Evolutionary conservation across 1,140 invertebrate genomes (phyloP).

Genomic region (Rhagoletis pomonella): DNA sequence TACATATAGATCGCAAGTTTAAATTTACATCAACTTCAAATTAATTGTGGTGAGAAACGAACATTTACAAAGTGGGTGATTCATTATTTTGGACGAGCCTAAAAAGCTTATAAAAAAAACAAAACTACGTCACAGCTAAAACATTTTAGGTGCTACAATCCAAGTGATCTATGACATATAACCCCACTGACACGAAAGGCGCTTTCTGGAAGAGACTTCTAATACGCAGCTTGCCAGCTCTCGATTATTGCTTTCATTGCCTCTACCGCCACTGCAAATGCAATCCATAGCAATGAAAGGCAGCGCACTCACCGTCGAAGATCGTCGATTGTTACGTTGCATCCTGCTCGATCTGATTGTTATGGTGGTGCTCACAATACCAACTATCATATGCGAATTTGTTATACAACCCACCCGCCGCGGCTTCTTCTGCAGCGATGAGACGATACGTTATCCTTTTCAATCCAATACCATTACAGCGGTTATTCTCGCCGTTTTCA

Average conservation of each 20-base stretch:
- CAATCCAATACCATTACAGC: slow-evolving; percentile 86
- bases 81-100: not conserved
- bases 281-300: slow-evolving; percentile 34
- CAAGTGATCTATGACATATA: no score
- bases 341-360: slow-evolving; percentile 65
- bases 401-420: slow-evolving; percentile 86
- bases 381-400: slow-evolving; percentile 82
- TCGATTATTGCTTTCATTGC: no score
- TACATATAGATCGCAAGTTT: not conserved
- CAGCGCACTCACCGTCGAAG: not conserved
- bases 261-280: not conserved
- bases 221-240: no score
- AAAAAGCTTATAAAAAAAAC: not conserved
- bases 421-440: slow-evolving; percentile 97
- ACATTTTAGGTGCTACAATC: no score
- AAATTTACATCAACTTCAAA: not conserved
- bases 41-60: not conserved
- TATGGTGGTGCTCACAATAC: slow-evolving; percentile 71
- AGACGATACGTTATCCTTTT: slow-evolving; percentile 91
- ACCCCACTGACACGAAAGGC: no score
- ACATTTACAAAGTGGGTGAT: not conserved
- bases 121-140: not conserved
- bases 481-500: slow-evolving; percentile 83
- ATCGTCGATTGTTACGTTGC: slow-evolving; percentile 59
- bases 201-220: no score